phyloP scores from a whole-genome alignment of 2,888 invertebrate species.

The Listrodromus nycthemerus region DNA sequence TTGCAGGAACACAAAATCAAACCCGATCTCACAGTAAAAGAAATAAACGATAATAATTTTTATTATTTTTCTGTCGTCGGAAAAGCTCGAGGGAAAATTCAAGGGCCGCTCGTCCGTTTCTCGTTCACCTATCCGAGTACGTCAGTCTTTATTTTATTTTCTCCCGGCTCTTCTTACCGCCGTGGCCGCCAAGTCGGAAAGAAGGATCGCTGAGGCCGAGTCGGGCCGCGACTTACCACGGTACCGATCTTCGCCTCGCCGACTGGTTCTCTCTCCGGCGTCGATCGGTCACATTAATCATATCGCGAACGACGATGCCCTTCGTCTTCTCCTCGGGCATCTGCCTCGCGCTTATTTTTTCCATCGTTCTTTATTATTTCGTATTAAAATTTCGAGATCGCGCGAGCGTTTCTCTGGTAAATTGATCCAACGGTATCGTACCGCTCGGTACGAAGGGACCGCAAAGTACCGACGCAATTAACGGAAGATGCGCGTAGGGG shows the following conservation, averaged over 20 bases:
- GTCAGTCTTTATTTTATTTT: not conserved
- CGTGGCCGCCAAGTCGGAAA: conserved; percentile 10
- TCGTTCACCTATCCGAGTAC: not conserved
- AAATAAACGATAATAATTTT: not conserved
- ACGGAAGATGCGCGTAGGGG: conserved; percentile 25
- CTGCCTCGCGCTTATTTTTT: conserved; percentile 49
- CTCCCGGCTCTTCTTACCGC: not conserved
- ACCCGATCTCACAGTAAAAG: conserved; percentile 19
- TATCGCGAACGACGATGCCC: conserved; percentile 75
- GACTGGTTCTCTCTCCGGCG: conserved; percentile 75
- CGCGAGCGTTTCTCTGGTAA: not conserved
- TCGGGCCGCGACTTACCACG: conserved; percentile 12
- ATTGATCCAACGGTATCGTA: not conserved
- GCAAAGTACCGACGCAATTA: not conserved
- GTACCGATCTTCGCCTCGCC: conserved; percentile 65
- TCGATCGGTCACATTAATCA: conserved; percentile 78
- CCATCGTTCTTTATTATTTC: conserved; percentile 49
- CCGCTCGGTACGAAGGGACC: conserved; percentile 18
- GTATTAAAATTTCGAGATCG: not conserved
- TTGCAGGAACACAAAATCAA: conserved; percentile 5
- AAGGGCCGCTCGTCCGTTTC: not conserved
- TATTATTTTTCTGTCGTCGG: not conserved
- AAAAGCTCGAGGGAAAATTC: conserved; percentile 6
- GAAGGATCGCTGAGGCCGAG: conserved; percentile 34
- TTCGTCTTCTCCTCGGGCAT: conserved; percentile 60